Percentiles rank a stretch among this genome's conserved stretches.
These are phyloP conservation scores for Panopea generosa DNA, from an alignment of 2,888 invertebrate species.

Conservation along the genomic window DNA sequence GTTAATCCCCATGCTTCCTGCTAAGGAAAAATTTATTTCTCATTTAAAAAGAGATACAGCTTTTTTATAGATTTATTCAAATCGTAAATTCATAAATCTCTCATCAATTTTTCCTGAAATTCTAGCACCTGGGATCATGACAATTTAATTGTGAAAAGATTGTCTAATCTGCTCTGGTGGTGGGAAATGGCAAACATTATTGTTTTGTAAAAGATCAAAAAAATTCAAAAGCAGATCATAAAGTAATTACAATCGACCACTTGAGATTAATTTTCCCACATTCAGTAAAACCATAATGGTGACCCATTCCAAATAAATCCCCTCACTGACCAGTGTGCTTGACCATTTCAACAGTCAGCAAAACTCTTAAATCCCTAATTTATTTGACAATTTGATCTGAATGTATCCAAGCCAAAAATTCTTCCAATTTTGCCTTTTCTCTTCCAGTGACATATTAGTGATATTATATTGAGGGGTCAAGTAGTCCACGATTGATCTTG, in stretches of 20 bases:
- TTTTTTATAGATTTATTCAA: neutral
- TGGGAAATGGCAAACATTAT: conserved; percentile 13
- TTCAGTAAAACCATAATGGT: conserved; percentile 34
- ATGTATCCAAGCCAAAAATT: neutral
- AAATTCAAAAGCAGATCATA: conserved; percentile 23
- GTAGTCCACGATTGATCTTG: conserved; percentile 52
- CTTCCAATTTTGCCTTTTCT: conserved; percentile 5
- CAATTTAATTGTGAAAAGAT: neutral
- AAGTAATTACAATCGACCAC: conserved; percentile 35
- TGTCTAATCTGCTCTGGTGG: neutral
- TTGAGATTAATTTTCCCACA: conserved; percentile 60
- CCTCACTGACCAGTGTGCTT: conserved; percentile 20
- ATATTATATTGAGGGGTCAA: conserved; percentile 17
- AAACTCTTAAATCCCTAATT: conserved; percentile 40
- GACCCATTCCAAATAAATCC: conserved; percentile 44
- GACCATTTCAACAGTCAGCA: too few species aligned
- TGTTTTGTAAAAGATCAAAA: conserved; percentile 29
- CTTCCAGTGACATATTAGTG: conserved; percentile 8
- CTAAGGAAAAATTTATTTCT: conserved; percentile 2
- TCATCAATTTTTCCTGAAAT: neutral
- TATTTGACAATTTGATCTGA: conserved; percentile 29
- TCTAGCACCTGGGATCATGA: neutral
- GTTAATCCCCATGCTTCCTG: conserved; percentile 33
- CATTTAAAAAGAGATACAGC: conserved; percentile 1
- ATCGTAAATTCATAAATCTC: conserved; percentile 4